These are phyloP conservation scores for Jacana jacana DNA, from an alignment of 2,113 vertebrate genomes.

Conservation along the genomic window DNA sequence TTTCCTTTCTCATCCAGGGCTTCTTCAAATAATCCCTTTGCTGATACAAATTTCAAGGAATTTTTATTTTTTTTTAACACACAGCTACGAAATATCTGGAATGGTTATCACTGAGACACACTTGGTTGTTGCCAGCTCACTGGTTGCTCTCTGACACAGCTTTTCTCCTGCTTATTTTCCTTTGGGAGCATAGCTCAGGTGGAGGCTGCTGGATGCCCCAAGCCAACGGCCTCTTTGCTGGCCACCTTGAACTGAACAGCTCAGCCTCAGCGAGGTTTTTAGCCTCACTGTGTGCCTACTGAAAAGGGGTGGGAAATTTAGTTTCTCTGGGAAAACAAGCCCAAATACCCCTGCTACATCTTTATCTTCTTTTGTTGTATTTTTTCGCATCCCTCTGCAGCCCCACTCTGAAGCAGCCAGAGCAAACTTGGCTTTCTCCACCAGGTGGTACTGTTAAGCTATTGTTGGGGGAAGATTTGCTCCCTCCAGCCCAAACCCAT, in stretches of 20 bases:
- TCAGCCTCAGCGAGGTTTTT: not conserved
- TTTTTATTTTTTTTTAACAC: not conserved
- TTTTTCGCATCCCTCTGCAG: not conserved
- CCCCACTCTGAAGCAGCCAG: not conserved
- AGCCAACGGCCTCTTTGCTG: rapidly evolving
- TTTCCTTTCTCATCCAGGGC: not conserved
- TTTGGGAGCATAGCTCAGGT: not conserved
- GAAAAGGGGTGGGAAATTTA: not conserved
- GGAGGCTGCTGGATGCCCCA: not conserved
- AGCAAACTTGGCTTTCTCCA: not conserved
- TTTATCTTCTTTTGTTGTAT: rapidly evolving
- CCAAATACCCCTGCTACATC: not conserved
- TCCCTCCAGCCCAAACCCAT: not conserved
- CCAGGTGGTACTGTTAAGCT: conserved; percentile 54
- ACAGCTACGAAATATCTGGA: not conserved
- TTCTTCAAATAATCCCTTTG: not conserved
- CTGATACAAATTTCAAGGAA: not conserved
- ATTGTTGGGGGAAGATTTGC: not conserved
- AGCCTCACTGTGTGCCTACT: rapidly evolving
- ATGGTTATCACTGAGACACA: not conserved
- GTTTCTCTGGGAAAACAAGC: not conserved
- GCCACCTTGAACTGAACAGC: not conserved
- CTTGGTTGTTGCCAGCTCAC: not conserved
- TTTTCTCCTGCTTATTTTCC: not conserved
- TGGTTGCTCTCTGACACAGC: not conserved